Evolutionary conservation across 2,113 vertebrate genomes (phyloP), one percentile per base, ranked within the genome.

Genomic region (Gymnocephalus cernua): DNA sequence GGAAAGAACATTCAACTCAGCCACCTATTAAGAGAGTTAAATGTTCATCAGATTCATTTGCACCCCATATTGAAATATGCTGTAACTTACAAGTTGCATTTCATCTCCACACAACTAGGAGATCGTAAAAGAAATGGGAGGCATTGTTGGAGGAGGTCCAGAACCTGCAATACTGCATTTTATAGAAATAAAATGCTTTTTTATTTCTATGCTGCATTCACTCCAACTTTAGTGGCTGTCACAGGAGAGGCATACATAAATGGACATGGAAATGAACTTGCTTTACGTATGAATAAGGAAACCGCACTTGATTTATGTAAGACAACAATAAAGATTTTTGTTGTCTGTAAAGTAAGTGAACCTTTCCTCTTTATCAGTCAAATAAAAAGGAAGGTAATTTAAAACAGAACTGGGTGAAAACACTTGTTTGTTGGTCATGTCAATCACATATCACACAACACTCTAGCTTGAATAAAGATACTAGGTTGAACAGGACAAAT

Each of bases 301-400:
- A 73, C 50, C 38, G 25, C 18, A 4, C 67, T 35, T 59, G 16
- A 74, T 51, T 77, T 58, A 71, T 57, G 68, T 63, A 80, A 29
- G 25, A 48, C 78, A 51, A 81, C 58, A 74, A 74, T 77, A 88
- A 83, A 69, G 83, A 79, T 73, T 85, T 86, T 4, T 74, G 68
- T 57, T 57, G n/a, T 54, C 41, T 65, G 59, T 64, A 41, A 61
- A 45, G 41, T 57, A 53, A 64, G 6, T 64, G 8, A 32, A n/a
- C 10, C 15, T n/a, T 62, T 65, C 3, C 62, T 64, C 38, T 74
- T 48, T 38, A 47, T 76, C 70, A 72, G 70, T 74, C 56, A 87
- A 69, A 65, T 5, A 85, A 82, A 53, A 83, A 44, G 38, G 27
- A 80, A 84, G 73, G 79, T 58, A 35, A 61, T 44, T 64, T 1